Evolutionary conservation across 92 coral and sea anemone genomes (phyloP), one percentile per base, ranked within the genome.

Genomic region (Phymanthus crucifer): DNA sequence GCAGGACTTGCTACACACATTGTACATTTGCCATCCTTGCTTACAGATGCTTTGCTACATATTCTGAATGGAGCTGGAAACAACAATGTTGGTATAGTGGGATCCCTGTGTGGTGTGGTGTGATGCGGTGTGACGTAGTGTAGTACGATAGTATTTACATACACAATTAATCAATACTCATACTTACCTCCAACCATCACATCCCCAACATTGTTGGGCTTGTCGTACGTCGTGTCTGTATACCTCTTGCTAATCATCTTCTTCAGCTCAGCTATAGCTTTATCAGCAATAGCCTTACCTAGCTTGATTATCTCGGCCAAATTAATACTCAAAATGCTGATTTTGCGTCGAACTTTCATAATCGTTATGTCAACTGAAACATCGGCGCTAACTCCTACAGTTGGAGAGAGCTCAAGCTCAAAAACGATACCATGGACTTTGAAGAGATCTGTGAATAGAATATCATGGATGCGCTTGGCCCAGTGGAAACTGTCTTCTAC

Each of bases 151-250:
- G n/a, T n/a, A 14, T 46, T 43, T 17, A 21, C 61, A 40, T n/a
- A 36, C 1, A 26, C 58, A 38, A 38, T 43, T 2, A 43, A 43
- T 14, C 18, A 43, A 2, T 2, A 43, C 16, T 17, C 10, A 43
- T 6, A 50, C 90, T 73, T 57, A 88, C 95, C 95, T 37, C 90
- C 79, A 75, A 89, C 64, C 32, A 84, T 81, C 36, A 75, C 77
- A 56, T 91, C 95, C 23, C 89, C 84, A 56, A 75, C 85, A 48
- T 85, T 89, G 34, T 85, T 83, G 3, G 95, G 95, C 47, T 81
- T 3, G 66, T 91, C 95, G 64, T 91, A 91, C 12, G 85, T 34
- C 5, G 90, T 54, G 33, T 85, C 87, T 29, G 89, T 74, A 40
- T 85, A 77, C 47, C 91, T 77, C 9, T 87, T 87, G 0, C 82